phyloP scores from a whole-genome alignment of 2,888 invertebrate species.

The Campaea margaritaria region DNA sequence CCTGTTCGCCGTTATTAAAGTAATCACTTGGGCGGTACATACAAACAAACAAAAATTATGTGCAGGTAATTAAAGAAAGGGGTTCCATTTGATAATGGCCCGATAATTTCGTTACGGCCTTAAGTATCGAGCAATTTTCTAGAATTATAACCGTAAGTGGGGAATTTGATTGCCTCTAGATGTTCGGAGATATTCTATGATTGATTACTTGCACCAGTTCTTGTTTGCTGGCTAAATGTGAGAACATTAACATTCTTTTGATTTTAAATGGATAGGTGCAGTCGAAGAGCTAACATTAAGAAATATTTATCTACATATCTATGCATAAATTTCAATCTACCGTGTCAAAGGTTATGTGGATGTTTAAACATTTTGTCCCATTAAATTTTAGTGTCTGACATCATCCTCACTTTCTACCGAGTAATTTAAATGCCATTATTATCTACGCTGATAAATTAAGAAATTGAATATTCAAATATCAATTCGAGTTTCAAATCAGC shows the following conservation, averaged over 20 bases:
- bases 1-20: conserved; percentile 69
- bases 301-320: conserved; percentile 23
- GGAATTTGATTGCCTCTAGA: conserved; percentile 69
- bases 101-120: conserved; percentile 73
- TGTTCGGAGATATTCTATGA: conserved; percentile 64
- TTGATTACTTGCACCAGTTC: conserved; percentile 61
- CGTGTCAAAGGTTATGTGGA: conserved; percentile 36
- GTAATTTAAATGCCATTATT: conserved; percentile 37
- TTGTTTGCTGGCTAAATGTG: conserved; percentile 19
- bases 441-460: conserved; percentile 32
- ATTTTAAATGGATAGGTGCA: conserved; percentile 22
- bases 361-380: conserved; percentile 35
- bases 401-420: conserved; percentile 38
- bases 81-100: conserved; percentile 79
- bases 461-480: conserved; percentile 41
- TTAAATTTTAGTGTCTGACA: conserved; percentile 32
- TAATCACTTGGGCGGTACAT: conserved; percentile 73
- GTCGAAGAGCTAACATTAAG: conserved; percentile 12
- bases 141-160: conserved; percentile 74
- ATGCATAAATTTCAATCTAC: conserved; percentile 25
- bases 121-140: conserved; percentile 74
- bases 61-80: conserved; percentile 82
- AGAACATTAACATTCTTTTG: conserved; percentile 27
- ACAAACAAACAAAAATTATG: conserved; percentile 81
- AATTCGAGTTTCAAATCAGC: conserved; percentile 35